Percentiles rank a stretch among this genome's conserved stretches.
phyloP scores from a whole-genome alignment of 2,113 vertebrate genomes.

The Brevimyrus niger region DNA sequence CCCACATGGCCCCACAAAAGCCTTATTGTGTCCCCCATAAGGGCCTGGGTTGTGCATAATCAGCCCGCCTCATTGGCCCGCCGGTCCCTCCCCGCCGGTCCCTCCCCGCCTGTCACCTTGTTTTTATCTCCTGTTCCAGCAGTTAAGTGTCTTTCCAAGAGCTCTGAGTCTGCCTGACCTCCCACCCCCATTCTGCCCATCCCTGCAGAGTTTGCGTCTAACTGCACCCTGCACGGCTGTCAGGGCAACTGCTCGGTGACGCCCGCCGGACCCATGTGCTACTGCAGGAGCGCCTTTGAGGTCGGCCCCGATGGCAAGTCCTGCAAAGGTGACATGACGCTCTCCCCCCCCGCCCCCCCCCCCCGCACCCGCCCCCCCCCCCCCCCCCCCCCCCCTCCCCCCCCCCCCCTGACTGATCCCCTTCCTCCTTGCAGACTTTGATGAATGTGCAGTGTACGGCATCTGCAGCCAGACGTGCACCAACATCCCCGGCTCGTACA shows the following conservation, averaged over 20 bases:
- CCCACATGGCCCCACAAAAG: slow-evolving; percentile 20
- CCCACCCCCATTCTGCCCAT: neutral
- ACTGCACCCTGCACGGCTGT: slow-evolving; percentile 72
- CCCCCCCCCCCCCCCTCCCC: no score
- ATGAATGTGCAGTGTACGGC: slow-evolving; percentile 85
- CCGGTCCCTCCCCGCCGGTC: neutral
- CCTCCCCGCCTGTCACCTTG: neutral
- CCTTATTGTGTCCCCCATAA: slow-evolving; percentile 19
- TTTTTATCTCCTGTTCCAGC: neutral
- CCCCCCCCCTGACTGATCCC: neutral
- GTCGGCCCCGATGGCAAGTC: slow-evolving; percentile 73
- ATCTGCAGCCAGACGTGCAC: slow-evolving; percentile 90
- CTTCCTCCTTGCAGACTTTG: slow-evolving; percentile 67
- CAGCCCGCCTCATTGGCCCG: neutral
- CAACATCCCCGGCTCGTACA: slow-evolving; percentile 81
- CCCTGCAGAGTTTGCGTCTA: slow-evolving; percentile 63
- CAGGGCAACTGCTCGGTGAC: slow-evolving; percentile 80
- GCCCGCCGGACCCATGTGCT: slow-evolving; percentile 68
- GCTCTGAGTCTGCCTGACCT: neutral
- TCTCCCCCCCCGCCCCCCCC: neutral
- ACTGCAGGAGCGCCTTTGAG: slow-evolving; percentile 82
- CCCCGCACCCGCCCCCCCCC: no score
- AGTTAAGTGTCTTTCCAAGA: neutral
- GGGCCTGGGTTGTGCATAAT: neutral
- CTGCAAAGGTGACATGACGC: slow-evolving; percentile 74